Evolutionary conservation across 2,888 invertebrate species (phyloP), one percentile per base, ranked within the genome.

Genomic region (Schrankia costaestrigalis): DNA sequence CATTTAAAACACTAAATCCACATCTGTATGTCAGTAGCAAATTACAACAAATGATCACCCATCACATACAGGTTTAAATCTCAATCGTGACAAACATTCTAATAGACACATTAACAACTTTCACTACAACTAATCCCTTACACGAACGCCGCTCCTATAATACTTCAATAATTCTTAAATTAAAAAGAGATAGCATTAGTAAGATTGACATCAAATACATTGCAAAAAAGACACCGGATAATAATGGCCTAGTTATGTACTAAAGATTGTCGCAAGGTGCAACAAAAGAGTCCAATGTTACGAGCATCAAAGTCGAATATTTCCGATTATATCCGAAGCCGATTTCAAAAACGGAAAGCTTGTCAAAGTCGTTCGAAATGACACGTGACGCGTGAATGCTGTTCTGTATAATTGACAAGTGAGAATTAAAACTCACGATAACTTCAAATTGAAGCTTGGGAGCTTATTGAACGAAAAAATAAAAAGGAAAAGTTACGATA

Each of bases 161-260:
- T 54, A 53, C 45, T 52, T 57, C 42, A n/a, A 31, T 68, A 71
- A 71, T 71, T 64, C 58, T 60, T 51, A 49, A 38, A 51, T 51
- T 47, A 35, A 44, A 42, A 51, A 35, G 28, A 44, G 37, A 47
- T 17, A 10, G 41, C n/a, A 38, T 50, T 50, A 61, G 53, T 35
- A 45, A 67, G 72, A 71, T 67, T 75, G 78, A 77, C 77, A 61
- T 70, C n/a, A 62, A 64, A 52, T 19, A 49, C 54, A 42, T 63
- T 69, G 72, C 71, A 61, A 71, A 71, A 71, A 50, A n/a, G n/a
- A 44, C 52, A 29, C 25, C 27, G 38, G 32, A 63, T 63, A 65
- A 66, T n/a, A n/a, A 54, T 69, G 78, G 59, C 69, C 78, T 68
- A 75, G 65, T 74, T 78, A 63, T 61, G 62, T 66, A 60, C 60